Evolutionary conservation across 2,797 vertebrate species (phyloP).

Genomic region (Anguilla obscura): DNA sequence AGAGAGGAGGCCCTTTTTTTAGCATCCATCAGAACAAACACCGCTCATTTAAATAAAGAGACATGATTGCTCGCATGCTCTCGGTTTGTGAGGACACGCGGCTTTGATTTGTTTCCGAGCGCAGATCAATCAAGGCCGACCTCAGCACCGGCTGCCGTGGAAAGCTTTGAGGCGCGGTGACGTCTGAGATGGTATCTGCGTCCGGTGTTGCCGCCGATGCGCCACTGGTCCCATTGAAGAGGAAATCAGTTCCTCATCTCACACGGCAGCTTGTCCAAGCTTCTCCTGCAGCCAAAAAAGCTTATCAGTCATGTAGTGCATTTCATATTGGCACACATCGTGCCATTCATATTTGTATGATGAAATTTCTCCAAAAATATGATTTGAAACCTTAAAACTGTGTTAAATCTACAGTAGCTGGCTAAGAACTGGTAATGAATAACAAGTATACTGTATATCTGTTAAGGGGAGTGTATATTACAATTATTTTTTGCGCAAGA

Average conservation of each 20-base stretch:
- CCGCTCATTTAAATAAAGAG: neutral
- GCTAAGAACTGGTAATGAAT: no score
- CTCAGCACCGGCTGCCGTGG: neutral
- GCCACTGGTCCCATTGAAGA: constrained; percentile 3
- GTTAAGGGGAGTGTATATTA: neutral
- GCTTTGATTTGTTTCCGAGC: constrained; percentile 14
- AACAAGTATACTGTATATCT: no score
- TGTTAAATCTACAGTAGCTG: neutral
- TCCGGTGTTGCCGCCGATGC: constrained; percentile 37
- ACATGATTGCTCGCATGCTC: neutral
- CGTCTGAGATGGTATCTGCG: constrained; percentile 63
- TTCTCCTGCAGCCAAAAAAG: neutral
- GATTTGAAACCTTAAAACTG: neutral
- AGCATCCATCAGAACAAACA: constrained; percentile 6
- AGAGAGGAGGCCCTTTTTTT: neutral
- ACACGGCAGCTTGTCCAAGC: neutral
- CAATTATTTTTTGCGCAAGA: neutral
- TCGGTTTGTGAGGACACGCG: neutral
- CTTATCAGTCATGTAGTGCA: neutral
- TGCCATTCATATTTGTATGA: neutral
- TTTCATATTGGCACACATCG: neutral
- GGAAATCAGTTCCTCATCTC: constrained; percentile 1
- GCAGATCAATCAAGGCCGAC: constrained; percentile 3
- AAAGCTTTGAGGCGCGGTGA: neutral
- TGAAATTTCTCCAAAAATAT: neutral